Conservation (phyloP, 2,888 invertebrate species). For the Troides helena region DNA sequence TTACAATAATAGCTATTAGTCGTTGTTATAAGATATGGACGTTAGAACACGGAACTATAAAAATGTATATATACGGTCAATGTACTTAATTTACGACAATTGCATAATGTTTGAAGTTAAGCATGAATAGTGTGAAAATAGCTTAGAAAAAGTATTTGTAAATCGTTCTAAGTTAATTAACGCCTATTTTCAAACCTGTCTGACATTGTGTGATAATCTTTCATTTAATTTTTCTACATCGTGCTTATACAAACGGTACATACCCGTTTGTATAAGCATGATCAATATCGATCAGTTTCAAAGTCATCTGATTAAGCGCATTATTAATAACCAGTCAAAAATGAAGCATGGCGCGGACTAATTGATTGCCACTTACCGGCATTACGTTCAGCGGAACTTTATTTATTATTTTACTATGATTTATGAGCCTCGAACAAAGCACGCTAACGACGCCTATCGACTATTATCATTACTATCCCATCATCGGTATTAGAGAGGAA, state of each 20-base stretch:
- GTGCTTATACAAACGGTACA: too few relatives aligned
- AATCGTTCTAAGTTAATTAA: background rate
- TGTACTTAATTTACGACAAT: background rate
- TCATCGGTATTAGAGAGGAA: slow-evolving; percentile 51
- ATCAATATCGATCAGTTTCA: background rate
- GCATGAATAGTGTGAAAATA: background rate
- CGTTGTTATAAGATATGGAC: background rate
- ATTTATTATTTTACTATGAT: slow-evolving; percentile 28
- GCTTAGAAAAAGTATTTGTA: background rate
- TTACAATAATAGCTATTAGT: background rate
- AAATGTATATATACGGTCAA: slow-evolving; percentile 1
- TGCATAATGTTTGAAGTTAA: background rate
- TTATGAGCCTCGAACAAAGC: slow-evolving; percentile 29
- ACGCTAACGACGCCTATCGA: slow-evolving; percentile 41
- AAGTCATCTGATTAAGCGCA: background rate
- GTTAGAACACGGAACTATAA: background rate
- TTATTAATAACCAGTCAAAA: slow-evolving; percentile 28
- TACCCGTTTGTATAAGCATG: too few relatives aligned
- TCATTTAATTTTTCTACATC: too few relatives aligned
- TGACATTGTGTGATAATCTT: too few relatives aligned
- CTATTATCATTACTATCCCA: slow-evolving; percentile 45
- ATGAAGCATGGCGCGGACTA: slow-evolving; percentile 3
- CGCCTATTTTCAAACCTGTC: too few relatives aligned
- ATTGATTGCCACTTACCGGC: slow-evolving; percentile 13
- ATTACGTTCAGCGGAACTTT: slow-evolving; percentile 34